These are phyloP conservation scores for Petrolisthes cinctipes DNA, from an alignment of 2,888 invertebrate genomes.

Conservation along the genomic window DNA sequence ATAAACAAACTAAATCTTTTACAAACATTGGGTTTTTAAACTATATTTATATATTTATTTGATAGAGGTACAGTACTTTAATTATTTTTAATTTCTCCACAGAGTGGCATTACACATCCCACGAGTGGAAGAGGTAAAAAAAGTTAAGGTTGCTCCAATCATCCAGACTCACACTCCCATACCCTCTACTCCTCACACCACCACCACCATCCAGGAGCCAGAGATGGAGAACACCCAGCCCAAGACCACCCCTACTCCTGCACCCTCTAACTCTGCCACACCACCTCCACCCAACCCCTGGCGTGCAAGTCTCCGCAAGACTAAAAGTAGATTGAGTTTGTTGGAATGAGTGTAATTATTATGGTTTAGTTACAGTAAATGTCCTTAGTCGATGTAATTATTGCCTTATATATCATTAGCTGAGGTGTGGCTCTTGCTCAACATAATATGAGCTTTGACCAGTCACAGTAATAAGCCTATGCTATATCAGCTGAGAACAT, in stretches of 20 bases:
- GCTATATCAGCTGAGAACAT: no score
- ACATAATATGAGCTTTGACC: no score
- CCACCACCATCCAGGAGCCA: not conserved
- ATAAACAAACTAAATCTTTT: no score
- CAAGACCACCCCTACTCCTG: not conserved
- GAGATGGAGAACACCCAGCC: constrained; percentile 27
- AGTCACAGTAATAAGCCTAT: no score
- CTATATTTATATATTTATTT: not conserved
- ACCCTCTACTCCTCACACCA: not conserved
- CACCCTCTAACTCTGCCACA: not conserved
- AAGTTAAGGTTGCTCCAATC: constrained; percentile 18
- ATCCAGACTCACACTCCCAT: not conserved
- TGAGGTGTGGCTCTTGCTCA: no score
- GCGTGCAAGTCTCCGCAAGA: constrained; percentile 52
- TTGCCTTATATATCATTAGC: no score
- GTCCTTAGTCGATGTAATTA: no score
- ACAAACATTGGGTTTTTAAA: no score
- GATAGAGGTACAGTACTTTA: not conserved
- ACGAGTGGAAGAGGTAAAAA: constrained; percentile 50
- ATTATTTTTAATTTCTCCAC: not conserved
- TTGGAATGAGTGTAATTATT: constrained; percentile 20
- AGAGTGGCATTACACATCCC: constrained; percentile 42
- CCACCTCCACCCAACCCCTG: constrained; percentile 39
- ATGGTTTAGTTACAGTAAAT: not conserved
- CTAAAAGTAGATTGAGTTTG: constrained; percentile 50